These are phyloP conservation scores for Amphipoea lucens DNA, from an alignment of 2,888 invertebrate genomes.

Conservation along the genomic window DNA sequence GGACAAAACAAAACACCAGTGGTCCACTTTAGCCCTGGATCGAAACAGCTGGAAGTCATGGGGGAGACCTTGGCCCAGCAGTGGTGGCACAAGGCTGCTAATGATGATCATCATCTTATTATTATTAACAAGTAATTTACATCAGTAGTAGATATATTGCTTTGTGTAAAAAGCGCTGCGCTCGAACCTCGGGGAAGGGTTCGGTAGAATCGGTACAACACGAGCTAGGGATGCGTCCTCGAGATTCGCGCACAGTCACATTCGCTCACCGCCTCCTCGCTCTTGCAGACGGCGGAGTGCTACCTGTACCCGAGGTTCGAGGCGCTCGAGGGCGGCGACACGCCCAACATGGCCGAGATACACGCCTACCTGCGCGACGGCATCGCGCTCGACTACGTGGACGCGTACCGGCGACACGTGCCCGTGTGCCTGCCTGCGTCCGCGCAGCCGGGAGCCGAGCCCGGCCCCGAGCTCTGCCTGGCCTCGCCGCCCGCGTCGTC, in stretches of 20 bases:
- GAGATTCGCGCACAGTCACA: slow-evolving; percentile 48
- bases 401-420: slow-evolving; percentile 84
- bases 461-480: slow-evolving; percentile 7
- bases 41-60: too few species aligned
- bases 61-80: not conserved
- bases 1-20: too few species aligned
- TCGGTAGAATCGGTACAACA: slow-evolving; percentile 18
- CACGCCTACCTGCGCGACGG: slow-evolving; percentile 83
- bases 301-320: slow-evolving; percentile 89
- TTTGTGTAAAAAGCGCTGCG: slow-evolving; percentile 35
- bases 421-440: slow-evolving; percentile 62
- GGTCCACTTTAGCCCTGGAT: too few species aligned
- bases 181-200: slow-evolving; percentile 65
- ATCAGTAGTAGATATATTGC: not conserved
- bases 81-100: not conserved
- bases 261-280: slow-evolving; percentile 38
- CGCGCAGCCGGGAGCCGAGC: not conserved
- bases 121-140: not conserved
- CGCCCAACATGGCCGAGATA: slow-evolving; percentile 85
- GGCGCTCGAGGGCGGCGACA: slow-evolving; percentile 87
- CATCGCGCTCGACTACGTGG: slow-evolving; percentile 84
- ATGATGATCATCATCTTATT: not conserved
- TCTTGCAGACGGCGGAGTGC: slow-evolving; percentile 82
- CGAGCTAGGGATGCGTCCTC: slow-evolving; percentile 40
- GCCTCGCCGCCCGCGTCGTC: not conserved